A percentile compares a stretch with the other conserved stretches of the same genome.
Conservation (phyloP, 2,797 vertebrate species). For the Mus caroli region DNA sequence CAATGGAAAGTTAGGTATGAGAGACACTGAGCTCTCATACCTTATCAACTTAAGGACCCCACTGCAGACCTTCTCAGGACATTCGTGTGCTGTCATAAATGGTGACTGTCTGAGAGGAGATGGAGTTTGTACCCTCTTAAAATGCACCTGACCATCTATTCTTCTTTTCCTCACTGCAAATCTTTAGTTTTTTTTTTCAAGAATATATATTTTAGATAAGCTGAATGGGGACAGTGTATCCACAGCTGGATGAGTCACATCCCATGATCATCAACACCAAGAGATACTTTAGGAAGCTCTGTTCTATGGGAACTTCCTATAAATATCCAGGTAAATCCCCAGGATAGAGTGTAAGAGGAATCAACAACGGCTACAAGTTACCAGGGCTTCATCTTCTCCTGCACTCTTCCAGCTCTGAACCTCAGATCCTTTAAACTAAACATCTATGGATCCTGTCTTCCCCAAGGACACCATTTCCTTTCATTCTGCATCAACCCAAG, state of each 20-base stretch:
- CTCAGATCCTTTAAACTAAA: too few relatives aligned
- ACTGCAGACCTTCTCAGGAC: background rate
- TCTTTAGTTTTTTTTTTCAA: background rate
- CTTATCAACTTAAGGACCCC: background rate
- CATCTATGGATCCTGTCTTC: background rate
- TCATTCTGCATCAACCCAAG: background rate
- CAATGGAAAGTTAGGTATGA: background rate
- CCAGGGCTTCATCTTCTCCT: rapidly evolving
- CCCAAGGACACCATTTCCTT: background rate
- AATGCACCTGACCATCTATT: background rate
- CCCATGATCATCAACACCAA: background rate
- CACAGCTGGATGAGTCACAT: background rate
- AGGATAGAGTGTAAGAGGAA: background rate
- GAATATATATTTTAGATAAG: background rate
- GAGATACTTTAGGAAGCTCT: background rate
- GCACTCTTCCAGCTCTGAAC: background rate
- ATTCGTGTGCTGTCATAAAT: background rate
- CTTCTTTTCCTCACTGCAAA: background rate
- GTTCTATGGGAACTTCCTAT: too few relatives aligned
- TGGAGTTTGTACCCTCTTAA: background rate
- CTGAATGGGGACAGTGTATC: background rate
- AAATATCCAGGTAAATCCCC: background rate
- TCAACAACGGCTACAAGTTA: background rate
- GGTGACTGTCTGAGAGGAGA: background rate
- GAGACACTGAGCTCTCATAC: background rate